Evolutionary conservation across 2,888 invertebrate species (phyloP).

Genomic region (Diarsia dahlii): DNA sequence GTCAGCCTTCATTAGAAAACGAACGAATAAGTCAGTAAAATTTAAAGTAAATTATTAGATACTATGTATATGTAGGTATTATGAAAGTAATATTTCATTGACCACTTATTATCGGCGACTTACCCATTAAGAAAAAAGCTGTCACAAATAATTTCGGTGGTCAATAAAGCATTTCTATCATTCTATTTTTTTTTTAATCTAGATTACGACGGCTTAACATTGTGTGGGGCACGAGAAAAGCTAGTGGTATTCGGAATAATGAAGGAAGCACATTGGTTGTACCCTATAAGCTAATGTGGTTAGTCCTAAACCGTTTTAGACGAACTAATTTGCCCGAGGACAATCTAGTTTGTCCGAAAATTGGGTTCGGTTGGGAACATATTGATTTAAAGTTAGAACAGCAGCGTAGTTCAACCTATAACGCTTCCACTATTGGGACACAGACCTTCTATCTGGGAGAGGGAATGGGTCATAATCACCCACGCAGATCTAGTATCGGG

Average conservation of each 20-base stretch:
- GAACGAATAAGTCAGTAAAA: background rate
- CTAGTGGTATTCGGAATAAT: background rate
- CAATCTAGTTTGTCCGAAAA: slow-evolving; percentile 19
- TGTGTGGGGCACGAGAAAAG: background rate
- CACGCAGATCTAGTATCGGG: no score
- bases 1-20: no score
- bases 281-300: slow-evolving; percentile 9
- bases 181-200: background rate
- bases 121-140: background rate
- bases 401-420: background rate
- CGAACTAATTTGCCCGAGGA: slow-evolving; percentile 28
- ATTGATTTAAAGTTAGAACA: slow-evolving; percentile 6
- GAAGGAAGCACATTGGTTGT: slow-evolving; percentile 6
- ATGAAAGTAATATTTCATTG: background rate
- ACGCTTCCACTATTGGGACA: background rate
- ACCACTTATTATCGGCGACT: background rate
- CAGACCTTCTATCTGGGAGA: background rate
- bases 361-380: background rate
- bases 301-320: slow-evolving; percentile 9
- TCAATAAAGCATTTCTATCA: background rate
- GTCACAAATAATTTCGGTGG: background rate
- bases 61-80: background rate
- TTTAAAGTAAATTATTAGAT: background rate
- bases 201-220: background rate
- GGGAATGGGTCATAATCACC: no score